These are phyloP conservation scores for Nerophis lumbriciformis DNA, from an alignment of 2,113 vertebrate species.

Conservation along the genomic window DNA sequence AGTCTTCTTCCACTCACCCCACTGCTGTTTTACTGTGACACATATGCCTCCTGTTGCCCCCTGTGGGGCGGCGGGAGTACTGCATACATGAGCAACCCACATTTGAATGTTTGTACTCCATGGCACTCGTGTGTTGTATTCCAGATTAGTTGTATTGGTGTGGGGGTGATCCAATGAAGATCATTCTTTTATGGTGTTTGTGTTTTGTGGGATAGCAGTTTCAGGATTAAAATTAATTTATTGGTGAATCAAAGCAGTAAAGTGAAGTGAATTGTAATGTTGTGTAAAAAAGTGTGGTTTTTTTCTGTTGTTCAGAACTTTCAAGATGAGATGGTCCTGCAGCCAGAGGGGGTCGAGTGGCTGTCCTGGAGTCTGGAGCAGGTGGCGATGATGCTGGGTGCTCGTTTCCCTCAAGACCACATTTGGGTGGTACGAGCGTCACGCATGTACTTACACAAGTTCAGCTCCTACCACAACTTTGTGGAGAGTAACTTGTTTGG, in stretches of 20 bases:
- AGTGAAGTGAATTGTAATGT: too few relatives aligned
- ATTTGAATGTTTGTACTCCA: too few relatives aligned
- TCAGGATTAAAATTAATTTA: neutral
- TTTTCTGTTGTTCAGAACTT: constrained; percentile 77
- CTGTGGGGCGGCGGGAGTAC: too few relatives aligned
- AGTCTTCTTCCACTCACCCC: too few relatives aligned
- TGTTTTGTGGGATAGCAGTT: neutral
- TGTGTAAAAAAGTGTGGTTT: neutral
- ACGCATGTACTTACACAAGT: constrained; percentile 93
- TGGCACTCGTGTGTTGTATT: too few relatives aligned
- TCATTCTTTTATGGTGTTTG: too few relatives aligned
- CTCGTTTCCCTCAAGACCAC: constrained; percentile 79
- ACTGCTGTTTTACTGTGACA: too few relatives aligned
- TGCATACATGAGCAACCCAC: too few relatives aligned
- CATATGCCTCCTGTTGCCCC: too few relatives aligned
- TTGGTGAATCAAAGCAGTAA: too few relatives aligned
- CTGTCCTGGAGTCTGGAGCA: constrained; percentile 90
- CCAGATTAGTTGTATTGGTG: neutral
- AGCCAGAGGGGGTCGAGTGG: constrained; percentile 87
- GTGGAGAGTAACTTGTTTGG: constrained; percentile 94
- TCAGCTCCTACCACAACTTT: constrained; percentile 95
- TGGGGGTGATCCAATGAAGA: too few relatives aligned
- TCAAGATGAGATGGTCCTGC: constrained; percentile 83
- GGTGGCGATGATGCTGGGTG: constrained; percentile 76
- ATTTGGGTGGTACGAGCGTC: constrained; percentile 92